Base-by-base conservation (phyloP, 2,113 vertebrate species). In the Tachysurus fulvidraco region DNA sequence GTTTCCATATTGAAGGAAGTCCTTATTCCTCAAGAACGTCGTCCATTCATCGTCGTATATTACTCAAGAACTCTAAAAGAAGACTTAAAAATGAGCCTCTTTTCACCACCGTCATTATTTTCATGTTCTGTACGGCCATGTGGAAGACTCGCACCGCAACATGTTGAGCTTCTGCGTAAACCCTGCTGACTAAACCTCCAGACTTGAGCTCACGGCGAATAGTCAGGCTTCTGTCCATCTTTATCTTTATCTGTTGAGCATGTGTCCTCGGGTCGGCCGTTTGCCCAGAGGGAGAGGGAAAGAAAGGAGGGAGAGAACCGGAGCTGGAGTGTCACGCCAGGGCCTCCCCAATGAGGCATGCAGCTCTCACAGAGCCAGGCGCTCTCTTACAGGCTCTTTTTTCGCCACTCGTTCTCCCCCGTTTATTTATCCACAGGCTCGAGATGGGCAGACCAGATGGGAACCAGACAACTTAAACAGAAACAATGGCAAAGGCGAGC, bases 381-480 rank as follows among this genome's bases (percentile, higher is more conserved):
- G 92, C 90, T 92, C 93, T 94, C 92, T 91, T 90, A 91, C 91
- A 86, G 92, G 89, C 91, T 90, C 93, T 90, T 88, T 83, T 84
- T 73, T 59, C 23, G 36, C 25, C 85, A 62, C 83, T 84, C 71
- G 41, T 88, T 36, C 93, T 94, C 93, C 65, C 62, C 91, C 92
- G 93, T 95, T 95, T 96, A 95, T 96, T 95, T 96, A 95, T 94
- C 93, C 93, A 92, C 92, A 92, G 93, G 90, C 94, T 94, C 92
- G 94, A 94, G 93, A 95, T 91, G 93, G 91, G 92, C 93, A 94
- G 93, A 94, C 94, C 95, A 96, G 95, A 96, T 95, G 95, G 95
- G 92, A 95, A 93, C 91, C 95, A 95, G 94, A 95, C 95, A 92
- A 87, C 94, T 91, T 89, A 90, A 86, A 90, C 83, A 91, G 89